Evolutionary conservation across 2,888 invertebrate species (phyloP).

Genomic region (Alloscopus bannaensis): DNA sequence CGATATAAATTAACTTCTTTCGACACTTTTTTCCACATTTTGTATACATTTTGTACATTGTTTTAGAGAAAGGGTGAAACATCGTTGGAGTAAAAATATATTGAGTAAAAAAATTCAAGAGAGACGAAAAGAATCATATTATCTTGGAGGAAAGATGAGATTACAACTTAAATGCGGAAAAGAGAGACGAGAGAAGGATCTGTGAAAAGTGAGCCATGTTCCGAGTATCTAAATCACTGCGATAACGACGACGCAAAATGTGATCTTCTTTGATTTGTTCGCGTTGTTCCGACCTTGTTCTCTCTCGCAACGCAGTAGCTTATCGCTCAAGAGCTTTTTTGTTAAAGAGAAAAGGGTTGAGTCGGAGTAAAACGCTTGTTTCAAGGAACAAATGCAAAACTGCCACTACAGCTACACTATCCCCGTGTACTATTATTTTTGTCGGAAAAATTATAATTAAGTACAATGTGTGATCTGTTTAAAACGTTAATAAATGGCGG

Average conservation of each 20-base stretch:
- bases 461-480: too few species aligned
- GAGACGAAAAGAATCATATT: background rate
- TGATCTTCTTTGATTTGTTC: constrained; percentile 33
- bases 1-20: constrained; percentile 54
- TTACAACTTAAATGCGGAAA: background rate
- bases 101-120: background rate
- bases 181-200: background rate
- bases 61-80: constrained; percentile 2
- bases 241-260: constrained; percentile 21
- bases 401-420: too few species aligned
- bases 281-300: background rate
- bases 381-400: too few species aligned
- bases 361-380: background rate
- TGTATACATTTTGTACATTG: constrained; percentile 27
- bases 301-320: constrained; percentile 34
- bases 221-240: constrained; percentile 40
- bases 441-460: too few species aligned
- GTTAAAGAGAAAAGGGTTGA: background rate
- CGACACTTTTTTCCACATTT: constrained; percentile 53
- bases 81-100: background rate
- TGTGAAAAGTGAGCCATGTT: constrained; percentile 23
- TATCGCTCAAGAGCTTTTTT: constrained; percentile 24
- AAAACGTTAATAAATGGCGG: too few species aligned
- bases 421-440: too few species aligned
- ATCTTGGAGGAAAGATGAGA: background rate